Evolutionary conservation across 2,888 invertebrate species (phyloP).

Genomic region (Aromia moschata): DNA sequence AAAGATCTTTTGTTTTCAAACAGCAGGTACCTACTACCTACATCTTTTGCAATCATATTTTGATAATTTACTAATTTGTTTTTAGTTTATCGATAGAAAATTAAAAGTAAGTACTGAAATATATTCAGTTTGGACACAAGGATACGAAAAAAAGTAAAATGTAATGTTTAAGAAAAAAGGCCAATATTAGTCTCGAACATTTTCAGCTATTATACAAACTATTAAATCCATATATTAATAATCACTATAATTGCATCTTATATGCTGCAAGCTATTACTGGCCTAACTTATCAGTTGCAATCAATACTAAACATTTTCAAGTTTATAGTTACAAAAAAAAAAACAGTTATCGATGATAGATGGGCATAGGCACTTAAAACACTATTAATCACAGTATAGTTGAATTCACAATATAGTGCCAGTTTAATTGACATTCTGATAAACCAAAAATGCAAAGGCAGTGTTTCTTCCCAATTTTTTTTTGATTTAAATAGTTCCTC

Average conservation of each 20-base stretch:
- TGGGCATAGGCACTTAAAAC: conserved; percentile 1
- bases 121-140: too few species aligned
- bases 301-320: conserved; percentile 24
- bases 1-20: too few species aligned
- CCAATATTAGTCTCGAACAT: conserved; percentile 47
- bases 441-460: not conserved
- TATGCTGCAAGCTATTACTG: conserved; percentile 43
- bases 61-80: too few species aligned
- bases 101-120: too few species aligned
- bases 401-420: not conserved
- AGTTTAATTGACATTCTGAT: not conserved
- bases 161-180: conserved; percentile 27
- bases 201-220: conserved; percentile 30
- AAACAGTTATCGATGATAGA: conserved; percentile 26
- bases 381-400: not conserved
- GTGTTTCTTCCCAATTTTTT: not conserved
- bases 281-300: conserved; percentile 42
- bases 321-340: conserved; percentile 7
- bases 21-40: too few species aligned
- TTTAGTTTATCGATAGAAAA: too few species aligned
- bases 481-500: not conserved
- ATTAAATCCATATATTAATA: conserved; percentile 30
- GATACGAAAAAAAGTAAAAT: conserved; percentile 20
- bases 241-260: conserved; percentile 33
- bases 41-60: too few species aligned